Evolutionary conservation across 2,113 vertebrate species (phyloP).

Genomic region (Bostrychus sinensis): DNA sequence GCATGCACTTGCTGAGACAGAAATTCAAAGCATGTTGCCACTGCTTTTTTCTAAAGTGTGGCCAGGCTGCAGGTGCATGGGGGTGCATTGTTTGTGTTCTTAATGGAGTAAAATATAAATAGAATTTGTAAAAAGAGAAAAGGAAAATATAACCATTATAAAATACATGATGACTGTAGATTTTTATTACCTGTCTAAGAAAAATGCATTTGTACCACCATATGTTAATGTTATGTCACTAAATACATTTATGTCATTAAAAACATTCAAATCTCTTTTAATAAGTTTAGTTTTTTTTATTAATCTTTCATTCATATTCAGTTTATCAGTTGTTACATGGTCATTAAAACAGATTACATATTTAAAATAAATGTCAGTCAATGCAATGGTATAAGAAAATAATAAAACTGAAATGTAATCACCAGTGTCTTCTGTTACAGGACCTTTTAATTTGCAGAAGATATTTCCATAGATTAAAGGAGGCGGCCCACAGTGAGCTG

Average conservation of each 20-base stretch:
- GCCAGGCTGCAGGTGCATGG: background rate
- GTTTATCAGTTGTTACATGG: too few relatives aligned
- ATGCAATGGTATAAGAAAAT: background rate
- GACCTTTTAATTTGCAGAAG: background rate
- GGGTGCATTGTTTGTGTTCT: background rate
- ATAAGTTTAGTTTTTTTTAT: too few relatives aligned
- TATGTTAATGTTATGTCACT: too few relatives aligned
- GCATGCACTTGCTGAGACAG: constrained; percentile 4
- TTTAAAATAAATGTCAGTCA: background rate
- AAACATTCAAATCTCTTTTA: too few relatives aligned
- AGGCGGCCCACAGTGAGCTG: background rate
- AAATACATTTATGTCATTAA: too few relatives aligned
- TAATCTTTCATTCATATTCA: too few relatives aligned
- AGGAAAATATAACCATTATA: too few relatives aligned
- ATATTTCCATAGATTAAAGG: background rate
- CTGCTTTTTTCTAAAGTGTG: background rate
- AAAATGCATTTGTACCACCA: too few relatives aligned
- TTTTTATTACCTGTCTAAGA: too few relatives aligned
- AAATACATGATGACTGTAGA: too few relatives aligned
- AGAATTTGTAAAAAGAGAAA: background rate
- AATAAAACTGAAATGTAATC: background rate
- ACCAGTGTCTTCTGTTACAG: background rate
- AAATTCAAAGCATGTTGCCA: background rate
- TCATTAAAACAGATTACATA: background rate
- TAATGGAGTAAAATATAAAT: background rate